Conservation (phyloP, 2,888 invertebrate species). For the Cryptus armator region DNA sequence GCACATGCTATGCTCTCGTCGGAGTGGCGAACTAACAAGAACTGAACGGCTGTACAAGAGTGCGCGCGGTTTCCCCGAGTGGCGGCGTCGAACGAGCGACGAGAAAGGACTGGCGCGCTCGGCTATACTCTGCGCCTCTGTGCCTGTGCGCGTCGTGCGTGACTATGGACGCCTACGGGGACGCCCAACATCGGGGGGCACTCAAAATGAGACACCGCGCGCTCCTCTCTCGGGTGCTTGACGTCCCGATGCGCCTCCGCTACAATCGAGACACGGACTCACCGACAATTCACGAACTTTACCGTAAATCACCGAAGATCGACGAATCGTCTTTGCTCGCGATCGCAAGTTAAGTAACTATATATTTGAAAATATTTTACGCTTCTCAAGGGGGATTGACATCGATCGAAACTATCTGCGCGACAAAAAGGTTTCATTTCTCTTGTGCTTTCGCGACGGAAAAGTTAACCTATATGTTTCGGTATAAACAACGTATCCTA, state of each 20-base stretch:
- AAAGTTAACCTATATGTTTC: not conserved
- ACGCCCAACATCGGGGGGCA: conserved; percentile 17
- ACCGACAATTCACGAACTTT: conserved; percentile 34
- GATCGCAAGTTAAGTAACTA: not conserved
- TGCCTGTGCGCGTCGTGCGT: conserved; percentile 9
- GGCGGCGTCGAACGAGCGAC: conserved; percentile 24
- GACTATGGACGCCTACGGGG: not conserved
- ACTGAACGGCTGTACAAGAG: conserved; percentile 60
- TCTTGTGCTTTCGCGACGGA: not conserved
- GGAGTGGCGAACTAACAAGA: conserved; percentile 70
- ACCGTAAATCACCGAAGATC: conserved; percentile 41
- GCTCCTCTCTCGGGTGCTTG: not conserved
- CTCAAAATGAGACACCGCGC: conserved; percentile 21
- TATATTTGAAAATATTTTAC: not conserved
- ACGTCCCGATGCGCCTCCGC: conserved; percentile 24
- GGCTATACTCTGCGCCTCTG: not conserved
- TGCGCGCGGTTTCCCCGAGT: conserved; percentile 30
- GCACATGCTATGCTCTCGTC: conserved; percentile 81
- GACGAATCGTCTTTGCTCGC: not conserved
- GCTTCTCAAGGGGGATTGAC: not conserved
- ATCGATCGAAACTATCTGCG: not conserved
- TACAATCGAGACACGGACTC: not conserved
- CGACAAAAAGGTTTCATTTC: not conserved
- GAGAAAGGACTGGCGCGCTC: conserved; percentile 17
- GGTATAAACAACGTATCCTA: no score